Conservation (phyloP, 1,140 invertebrate species). For the Drosophila neocordata region DNA sequence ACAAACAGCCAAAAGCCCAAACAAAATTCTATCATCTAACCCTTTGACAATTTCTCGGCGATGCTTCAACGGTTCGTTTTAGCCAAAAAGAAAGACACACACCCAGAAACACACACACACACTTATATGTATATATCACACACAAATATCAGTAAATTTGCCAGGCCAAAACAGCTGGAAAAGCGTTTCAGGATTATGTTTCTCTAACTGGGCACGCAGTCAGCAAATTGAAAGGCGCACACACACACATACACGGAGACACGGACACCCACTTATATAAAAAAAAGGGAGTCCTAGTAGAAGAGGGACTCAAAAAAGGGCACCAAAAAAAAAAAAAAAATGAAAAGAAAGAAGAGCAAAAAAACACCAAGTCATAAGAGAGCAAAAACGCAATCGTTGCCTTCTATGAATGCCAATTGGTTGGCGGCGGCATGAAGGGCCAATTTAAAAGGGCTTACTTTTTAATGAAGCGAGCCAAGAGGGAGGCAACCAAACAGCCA, state of each 20-base stretch:
- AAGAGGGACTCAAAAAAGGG: slow-evolving; percentile 47
- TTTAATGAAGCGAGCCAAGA: slow-evolving; percentile 70
- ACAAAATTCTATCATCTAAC: slow-evolving; percentile 26
- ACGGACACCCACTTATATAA: slow-evolving; percentile 12
- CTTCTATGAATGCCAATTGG: slow-evolving; percentile 71
- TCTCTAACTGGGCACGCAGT: slow-evolving; percentile 71
- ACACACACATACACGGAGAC: no score
- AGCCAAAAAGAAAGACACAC: slow-evolving; percentile 27
- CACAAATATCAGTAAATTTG: slow-evolving; percentile 58
- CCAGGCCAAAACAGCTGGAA: slow-evolving; percentile 65
- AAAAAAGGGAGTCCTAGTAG: slow-evolving; percentile 42
- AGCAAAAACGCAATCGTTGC: slow-evolving; percentile 38
- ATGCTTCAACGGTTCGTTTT: slow-evolving; percentile 54
- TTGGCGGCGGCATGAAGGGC: slow-evolving; percentile 36
- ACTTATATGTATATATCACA: not conserved
- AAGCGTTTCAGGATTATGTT: slow-evolving; percentile 61
- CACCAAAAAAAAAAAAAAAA: slow-evolving; percentile 21
- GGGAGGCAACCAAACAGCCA: slow-evolving; percentile 29
- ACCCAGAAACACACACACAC: slow-evolving; percentile 7
- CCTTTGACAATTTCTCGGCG: slow-evolving; percentile 67
- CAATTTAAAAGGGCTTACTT: slow-evolving; percentile 79
- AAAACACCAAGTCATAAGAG: slow-evolving; percentile 23
- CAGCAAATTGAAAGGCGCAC: slow-evolving; percentile 71
- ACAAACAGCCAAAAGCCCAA: slow-evolving; percentile 52
- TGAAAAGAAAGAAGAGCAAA: slow-evolving; percentile 14